phyloP scores from a whole-genome alignment of 2,797 vertebrate species.

The Eulemur mongoz region DNA sequence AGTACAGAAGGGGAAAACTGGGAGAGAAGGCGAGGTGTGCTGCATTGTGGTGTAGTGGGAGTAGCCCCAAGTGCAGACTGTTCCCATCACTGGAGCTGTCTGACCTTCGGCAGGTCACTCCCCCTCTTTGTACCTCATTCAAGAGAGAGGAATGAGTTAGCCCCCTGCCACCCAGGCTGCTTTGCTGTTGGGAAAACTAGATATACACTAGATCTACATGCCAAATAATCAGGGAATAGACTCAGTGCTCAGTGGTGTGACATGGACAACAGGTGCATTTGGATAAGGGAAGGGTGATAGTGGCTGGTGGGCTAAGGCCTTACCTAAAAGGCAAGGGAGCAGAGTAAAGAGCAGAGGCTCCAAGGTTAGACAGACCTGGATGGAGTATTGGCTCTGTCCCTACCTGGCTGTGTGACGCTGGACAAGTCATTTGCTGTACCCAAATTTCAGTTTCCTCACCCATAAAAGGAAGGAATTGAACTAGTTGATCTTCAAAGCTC shows the following conservation, averaged over 20 bases:
- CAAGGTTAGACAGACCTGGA: neutral
- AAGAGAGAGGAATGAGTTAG: neutral
- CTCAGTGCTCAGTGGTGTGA: neutral
- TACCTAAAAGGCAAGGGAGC: neutral
- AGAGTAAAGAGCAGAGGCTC: neutral
- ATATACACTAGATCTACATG: neutral
- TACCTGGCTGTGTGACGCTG: conserved; percentile 4
- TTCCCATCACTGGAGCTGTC: neutral
- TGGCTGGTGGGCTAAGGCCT: neutral
- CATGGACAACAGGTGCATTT: neutral
- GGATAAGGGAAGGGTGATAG: neutral
- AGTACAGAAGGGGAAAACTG: neutral
- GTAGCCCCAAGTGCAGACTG: neutral
- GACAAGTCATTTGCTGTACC: conserved; percentile 47
- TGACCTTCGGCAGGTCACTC: conserved; percentile 9
- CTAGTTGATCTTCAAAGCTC: conserved; percentile 8
- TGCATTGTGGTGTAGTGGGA: neutral
- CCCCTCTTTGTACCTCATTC: conserved; percentile 16
- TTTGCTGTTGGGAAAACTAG: conserved; percentile 28
- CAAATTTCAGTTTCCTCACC: conserved; percentile 31
- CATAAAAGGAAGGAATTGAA: conserved; percentile 42
- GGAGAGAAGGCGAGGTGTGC: neutral
- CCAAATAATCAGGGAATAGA: neutral
- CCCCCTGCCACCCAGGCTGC: neutral
- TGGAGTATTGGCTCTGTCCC: neutral